Conservation (phyloP, 2,113 vertebrate genomes). For the Poecilia latipinna region DNA sequence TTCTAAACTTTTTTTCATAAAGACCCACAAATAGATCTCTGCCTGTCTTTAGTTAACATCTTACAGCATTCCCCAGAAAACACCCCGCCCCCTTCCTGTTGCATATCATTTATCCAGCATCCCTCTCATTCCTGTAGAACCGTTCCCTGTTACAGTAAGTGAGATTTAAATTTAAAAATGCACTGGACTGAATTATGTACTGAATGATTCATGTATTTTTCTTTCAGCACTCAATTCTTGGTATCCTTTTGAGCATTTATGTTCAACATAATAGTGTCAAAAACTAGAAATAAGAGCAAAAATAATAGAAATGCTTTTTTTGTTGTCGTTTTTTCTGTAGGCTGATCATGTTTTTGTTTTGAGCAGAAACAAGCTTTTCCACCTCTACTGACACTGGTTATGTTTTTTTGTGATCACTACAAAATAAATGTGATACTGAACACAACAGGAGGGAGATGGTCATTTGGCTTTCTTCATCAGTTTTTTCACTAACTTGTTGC, state of each 20-base stretch:
- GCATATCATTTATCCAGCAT: too few relatives aligned
- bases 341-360: neutral
- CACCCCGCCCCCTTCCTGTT: neutral
- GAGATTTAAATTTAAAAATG: conserved; percentile 5
- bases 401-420: too few relatives aligned
- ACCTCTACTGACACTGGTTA: neutral
- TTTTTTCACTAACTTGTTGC: too few relatives aligned
- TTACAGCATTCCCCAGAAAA: neutral
- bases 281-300: neutral
- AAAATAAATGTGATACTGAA: too few relatives aligned
- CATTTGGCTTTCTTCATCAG: too few relatives aligned
- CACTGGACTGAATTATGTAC: neutral
- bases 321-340: too few relatives aligned
- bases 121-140: neutral
- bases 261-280: neutral
- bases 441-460: too few relatives aligned
- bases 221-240: neutral
- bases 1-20: conserved; percentile 12
- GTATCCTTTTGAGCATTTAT: neutral
- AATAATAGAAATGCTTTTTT: neutral
- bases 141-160: conserved; percentile 2
- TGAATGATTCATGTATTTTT: neutral
- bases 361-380: neutral
- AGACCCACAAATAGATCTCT: too few relatives aligned
- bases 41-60: neutral